phyloP scores from a whole-genome alignment of 2,888 invertebrate species.

The Ochropleura plecta region DNA sequence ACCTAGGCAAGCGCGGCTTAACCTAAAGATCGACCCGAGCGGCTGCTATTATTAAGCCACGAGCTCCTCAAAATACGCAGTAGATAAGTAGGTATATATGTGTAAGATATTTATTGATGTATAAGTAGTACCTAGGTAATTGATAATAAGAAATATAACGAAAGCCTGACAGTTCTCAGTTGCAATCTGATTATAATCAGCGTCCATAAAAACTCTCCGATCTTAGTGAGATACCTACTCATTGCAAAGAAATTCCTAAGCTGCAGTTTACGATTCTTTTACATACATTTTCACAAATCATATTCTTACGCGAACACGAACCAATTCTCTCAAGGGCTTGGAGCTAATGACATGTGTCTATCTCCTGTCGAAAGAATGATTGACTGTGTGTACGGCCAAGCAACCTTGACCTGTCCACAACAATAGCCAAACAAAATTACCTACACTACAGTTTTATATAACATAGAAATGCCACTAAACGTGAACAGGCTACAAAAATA shows the following conservation, averaged over 20 bases:
- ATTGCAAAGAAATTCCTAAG: not conserved
- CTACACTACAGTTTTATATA: conserved; percentile 4
- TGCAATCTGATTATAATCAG: no score
- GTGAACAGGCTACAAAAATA: conserved; percentile 27
- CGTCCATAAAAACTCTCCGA: not conserved
- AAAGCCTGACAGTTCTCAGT: no score
- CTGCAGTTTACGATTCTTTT: conserved; percentile 7
- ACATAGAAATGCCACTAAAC: not conserved
- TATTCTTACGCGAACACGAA: not conserved
- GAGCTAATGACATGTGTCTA: conserved; percentile 36
- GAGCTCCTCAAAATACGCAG: no score
- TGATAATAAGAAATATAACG: no score
- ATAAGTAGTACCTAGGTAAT: no score
- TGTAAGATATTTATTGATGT: no score
- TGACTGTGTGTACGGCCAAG: conserved; percentile 30
- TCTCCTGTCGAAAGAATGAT: conserved; percentile 49
- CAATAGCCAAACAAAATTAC: conserved; percentile 18
- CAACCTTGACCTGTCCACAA: conserved; percentile 50
- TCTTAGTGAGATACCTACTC: not conserved
- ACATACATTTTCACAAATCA: not conserved
- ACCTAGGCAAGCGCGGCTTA: no score
- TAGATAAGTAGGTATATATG: no score
- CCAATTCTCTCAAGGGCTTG: conserved; percentile 33
- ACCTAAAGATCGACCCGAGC: no score
- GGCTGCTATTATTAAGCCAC: no score